phyloP scores from a whole-genome alignment of 2,113 vertebrate species.

The Larimichthys crocea region DNA sequence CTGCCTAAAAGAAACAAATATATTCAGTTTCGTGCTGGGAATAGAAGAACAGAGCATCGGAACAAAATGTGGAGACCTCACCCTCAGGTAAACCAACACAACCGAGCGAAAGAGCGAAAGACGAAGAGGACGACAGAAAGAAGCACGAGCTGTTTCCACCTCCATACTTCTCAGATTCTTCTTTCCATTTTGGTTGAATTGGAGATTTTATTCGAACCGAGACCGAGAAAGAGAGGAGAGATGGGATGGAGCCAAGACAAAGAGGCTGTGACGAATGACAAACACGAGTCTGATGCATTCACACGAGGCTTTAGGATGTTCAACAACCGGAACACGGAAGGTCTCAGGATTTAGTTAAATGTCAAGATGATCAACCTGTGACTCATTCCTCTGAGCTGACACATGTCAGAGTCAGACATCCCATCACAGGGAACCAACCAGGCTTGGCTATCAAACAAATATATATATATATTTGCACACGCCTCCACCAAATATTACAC shows the following conservation, averaged over 20 bases:
- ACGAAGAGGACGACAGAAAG: neutral
- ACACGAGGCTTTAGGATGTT: conserved; percentile 1
- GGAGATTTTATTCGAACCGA: conserved; percentile 7
- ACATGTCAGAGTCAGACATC: conserved; percentile 14
- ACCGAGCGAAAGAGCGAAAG: neutral
- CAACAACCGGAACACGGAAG: too few relatives aligned
- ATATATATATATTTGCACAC: conserved; percentile 2
- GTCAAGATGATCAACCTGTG: neutral
- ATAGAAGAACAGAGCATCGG: neutral
- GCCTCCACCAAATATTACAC: conserved; percentile 30
- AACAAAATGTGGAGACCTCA: neutral
- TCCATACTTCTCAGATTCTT: neutral
- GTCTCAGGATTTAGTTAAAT: neutral
- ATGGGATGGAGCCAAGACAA: neutral
- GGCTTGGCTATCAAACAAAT: neutral
- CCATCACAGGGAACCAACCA: neutral
- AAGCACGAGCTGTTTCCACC: neutral
- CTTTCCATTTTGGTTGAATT: conserved; percentile 3
- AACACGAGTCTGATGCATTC: neutral
- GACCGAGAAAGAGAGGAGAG: neutral
- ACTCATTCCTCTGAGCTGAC: neutral
- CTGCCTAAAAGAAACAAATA: neutral
- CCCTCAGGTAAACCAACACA: neutral
- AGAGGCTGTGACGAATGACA: neutral
- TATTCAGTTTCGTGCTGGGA: neutral